Percentiles rank a stretch among this genome's conserved stretches.
These are phyloP conservation scores for Engraulis encrasicolus DNA, from an alignment of 2,113 vertebrate species.

Conservation along the genomic window DNA sequence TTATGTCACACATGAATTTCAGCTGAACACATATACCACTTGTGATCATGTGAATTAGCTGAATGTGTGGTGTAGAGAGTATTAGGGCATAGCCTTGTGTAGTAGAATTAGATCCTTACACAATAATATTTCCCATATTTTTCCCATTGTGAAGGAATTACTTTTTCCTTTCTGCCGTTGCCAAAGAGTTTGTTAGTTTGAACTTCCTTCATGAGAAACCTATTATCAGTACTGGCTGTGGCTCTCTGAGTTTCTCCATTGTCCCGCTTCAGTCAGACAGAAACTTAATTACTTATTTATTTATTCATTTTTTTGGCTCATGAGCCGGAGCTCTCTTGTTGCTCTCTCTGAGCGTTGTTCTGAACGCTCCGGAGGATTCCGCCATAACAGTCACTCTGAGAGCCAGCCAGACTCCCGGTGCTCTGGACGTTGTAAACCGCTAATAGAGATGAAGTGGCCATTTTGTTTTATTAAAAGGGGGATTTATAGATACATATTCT, in stretches of 20 bases:
- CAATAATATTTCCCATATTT: too few relatives aligned
- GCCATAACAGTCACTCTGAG: conserved; percentile 12
- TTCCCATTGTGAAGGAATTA: neutral
- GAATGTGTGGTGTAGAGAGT: too few relatives aligned
- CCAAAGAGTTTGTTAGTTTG: neutral
- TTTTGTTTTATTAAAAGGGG: conserved; percentile 10
- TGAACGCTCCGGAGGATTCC: conserved; percentile 1
- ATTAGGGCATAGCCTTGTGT: too few relatives aligned
- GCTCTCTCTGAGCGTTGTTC: neutral
- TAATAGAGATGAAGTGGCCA: conserved; percentile 5
- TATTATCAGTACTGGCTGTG: neutral
- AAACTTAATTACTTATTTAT: conserved; percentile 19
- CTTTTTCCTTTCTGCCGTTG: neutral
- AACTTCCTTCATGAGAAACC: neutral
- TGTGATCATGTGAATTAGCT: neutral
- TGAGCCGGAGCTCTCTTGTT: neutral
- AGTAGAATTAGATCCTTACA: too few relatives aligned
- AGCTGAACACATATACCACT: neutral
- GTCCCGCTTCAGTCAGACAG: neutral
- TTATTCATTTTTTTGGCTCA: conserved; percentile 8
- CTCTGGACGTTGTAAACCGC: neutral
- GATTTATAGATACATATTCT: neutral
- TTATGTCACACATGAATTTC: neutral
- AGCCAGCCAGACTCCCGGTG: neutral
- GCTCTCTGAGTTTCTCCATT: neutral